Evolutionary conservation across 2,888 invertebrate genomes (phyloP).

Genomic region (Campoplex nolae): DNA sequence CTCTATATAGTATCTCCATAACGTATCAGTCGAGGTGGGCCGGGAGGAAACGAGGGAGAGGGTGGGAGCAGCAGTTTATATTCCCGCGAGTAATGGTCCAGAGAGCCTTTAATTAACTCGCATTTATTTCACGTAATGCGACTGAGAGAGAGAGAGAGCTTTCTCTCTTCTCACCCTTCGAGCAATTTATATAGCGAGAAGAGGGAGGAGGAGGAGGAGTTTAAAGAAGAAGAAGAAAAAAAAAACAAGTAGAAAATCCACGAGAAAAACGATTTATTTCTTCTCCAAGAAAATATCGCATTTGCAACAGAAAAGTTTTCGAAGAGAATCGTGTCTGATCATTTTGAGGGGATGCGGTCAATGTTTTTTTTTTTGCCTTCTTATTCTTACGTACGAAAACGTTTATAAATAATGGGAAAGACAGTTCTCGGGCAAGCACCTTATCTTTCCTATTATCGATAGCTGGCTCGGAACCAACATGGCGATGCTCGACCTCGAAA

Average conservation of each 20-base stretch:
- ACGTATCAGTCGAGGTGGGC: conserved; percentile 81
- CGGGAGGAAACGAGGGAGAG: conserved; percentile 52
- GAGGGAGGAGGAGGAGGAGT: background rate
- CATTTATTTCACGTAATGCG: conserved; percentile 83
- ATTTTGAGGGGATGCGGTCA: background rate
- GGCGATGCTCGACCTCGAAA: conserved; percentile 67
- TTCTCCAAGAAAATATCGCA: background rate
- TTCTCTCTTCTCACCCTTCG: conserved; percentile 29
- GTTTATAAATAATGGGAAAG: conserved; percentile 57
- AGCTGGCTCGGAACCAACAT: conserved; percentile 83
- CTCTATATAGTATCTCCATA: conserved; percentile 79
- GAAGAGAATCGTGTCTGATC: background rate
- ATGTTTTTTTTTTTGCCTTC: background rate
- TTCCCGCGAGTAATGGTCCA: conserved; percentile 81
- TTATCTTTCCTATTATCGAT: conserved; percentile 85
- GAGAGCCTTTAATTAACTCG: conserved; percentile 83
- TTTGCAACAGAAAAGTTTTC: conserved; percentile 1
- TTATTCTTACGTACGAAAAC: background rate
- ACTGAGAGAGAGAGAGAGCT: conserved; percentile 44
- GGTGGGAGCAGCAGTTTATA: conserved; percentile 77
- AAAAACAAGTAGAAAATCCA: background rate
- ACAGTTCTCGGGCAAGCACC: conserved; percentile 65
- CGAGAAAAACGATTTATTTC: background rate
- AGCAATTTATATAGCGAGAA: conserved; percentile 45
- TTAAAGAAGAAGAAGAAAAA: conserved; percentile 8